Evolutionary conservation across 2,797 vertebrate species (phyloP).

Genomic region (Chelon labrosus): DNA sequence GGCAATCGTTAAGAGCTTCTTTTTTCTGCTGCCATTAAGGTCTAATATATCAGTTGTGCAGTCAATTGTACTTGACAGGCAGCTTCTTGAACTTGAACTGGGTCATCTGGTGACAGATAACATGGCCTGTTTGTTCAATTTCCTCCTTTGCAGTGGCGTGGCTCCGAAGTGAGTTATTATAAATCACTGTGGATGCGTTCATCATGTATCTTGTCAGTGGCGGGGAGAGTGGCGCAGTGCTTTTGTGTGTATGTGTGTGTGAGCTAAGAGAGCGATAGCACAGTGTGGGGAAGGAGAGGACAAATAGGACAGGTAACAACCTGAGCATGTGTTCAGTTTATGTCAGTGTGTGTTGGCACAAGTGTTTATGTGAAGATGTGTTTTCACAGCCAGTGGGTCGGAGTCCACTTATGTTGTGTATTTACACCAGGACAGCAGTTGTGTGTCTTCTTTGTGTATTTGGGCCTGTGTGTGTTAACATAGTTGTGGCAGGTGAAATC

Average conservation of each 20-base stretch:
- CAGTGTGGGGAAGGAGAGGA: constrained; percentile 42
- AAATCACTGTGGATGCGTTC: constrained; percentile 81
- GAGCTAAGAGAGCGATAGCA: constrained; percentile 22
- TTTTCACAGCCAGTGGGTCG: background rate
- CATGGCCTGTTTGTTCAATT: constrained; percentile 83
- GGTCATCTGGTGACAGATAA: constrained; percentile 86
- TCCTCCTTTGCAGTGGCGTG: constrained; percentile 77
- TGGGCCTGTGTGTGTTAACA: background rate
- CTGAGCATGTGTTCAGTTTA: constrained; percentile 38
- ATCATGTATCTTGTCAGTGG: constrained; percentile 82
- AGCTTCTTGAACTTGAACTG: constrained; percentile 87
- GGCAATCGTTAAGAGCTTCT: constrained; percentile 80
- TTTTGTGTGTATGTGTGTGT: constrained; percentile 18
- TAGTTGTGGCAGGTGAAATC: constrained; percentile 8
- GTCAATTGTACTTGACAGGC: constrained; percentile 84
- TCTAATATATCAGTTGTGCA: constrained; percentile 86
- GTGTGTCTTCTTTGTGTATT: background rate
- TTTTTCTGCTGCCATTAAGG: constrained; percentile 84
- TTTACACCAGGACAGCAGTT: background rate
- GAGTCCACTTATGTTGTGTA: background rate
- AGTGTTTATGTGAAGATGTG: background rate
- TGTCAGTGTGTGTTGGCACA: constrained; percentile 21
- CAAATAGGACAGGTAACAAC: constrained; percentile 59
- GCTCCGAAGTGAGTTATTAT: constrained; percentile 80
- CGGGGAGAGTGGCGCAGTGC: constrained; percentile 28